Conservation (phyloP, 2,888 invertebrate genomes). For the Polia nebulosa region DNA sequence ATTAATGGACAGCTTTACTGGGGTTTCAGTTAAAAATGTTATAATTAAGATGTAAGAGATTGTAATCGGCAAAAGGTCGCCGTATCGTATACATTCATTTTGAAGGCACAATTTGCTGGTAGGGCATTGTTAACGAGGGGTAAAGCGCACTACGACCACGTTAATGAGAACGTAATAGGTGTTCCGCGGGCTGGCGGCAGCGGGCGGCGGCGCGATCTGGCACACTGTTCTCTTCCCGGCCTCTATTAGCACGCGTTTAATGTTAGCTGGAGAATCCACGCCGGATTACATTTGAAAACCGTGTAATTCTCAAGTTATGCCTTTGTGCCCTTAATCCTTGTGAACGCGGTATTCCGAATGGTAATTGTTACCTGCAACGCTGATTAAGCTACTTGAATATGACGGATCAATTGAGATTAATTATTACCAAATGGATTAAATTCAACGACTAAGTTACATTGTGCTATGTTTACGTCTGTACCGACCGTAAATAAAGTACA, state of each 20-base stretch:
- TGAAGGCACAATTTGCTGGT: conserved; percentile 79
- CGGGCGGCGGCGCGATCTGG: conserved; percentile 73
- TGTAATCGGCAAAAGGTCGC: conserved; percentile 59
- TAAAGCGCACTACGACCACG: conserved; percentile 79
- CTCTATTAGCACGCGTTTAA: conserved; percentile 75
- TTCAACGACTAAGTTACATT: conserved; percentile 3
- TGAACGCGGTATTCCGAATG: conserved; percentile 38
- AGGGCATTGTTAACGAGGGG: conserved; percentile 82
- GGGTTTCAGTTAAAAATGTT: conserved; percentile 47
- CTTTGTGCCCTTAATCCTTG: conserved; percentile 51
- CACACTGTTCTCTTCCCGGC: conserved; percentile 71
- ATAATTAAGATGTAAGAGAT: conserved; percentile 58
- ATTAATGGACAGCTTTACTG: conserved; percentile 44
- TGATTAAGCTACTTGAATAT: conserved; percentile 38
- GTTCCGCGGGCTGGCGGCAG: conserved; percentile 76
- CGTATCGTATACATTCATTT: conserved; percentile 79
- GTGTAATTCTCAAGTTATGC: conserved; percentile 68
- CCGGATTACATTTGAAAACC: conserved; percentile 74
- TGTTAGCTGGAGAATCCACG: conserved; percentile 72
- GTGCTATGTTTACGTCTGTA: not conserved
- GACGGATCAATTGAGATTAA: conserved; percentile 35
- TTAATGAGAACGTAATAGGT: conserved; percentile 86
- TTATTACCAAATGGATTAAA: conserved; percentile 13
- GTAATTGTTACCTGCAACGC: conserved; percentile 42
- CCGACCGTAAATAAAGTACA: conserved; percentile 24